Base-by-base conservation (phyloP, 2,888 invertebrate species). In the Hermodice carunculata region DNA sequence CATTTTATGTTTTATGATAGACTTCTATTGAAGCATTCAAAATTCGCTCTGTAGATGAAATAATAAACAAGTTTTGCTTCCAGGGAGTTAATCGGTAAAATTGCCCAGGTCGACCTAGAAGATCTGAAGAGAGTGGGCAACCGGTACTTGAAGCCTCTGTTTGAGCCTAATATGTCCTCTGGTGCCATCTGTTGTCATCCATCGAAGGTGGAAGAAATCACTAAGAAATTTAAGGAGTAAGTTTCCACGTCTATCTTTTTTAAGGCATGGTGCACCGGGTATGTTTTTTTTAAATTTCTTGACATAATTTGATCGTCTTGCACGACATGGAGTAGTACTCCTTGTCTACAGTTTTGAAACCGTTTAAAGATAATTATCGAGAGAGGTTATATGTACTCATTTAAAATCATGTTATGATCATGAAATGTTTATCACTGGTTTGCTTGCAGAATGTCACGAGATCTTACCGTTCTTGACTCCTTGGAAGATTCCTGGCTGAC, bases 131-230 rank as follows among this genome's bases (percentile, higher is more conserved):
- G 88, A 69, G 91, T 94, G 61, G 94, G 92, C 0, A 86, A 87
- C n/a, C 89, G 89, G 74, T 94, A 94, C 88, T 87, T 95, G 58
- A 88, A 90, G 1, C 85, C 90, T 2, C 86, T 95, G 67, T 92
- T 94, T 83, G 89, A 91, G 78, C 84, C 89, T 0, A 82, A 85
- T 17, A 79, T 86, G 65, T 88, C 90, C 56, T 90, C 90, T 79
- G 90, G 92, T n/a, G 90, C 92, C 22, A 86, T 94, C 70, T 92
- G 92, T 32, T 94, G 93, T 81, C 92, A 93, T 83, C 92, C 93
- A 14, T 88, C 91, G 65, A 93, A 93, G 86, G 91, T 92, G 53
- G 86, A 88, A 22, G 91, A 92, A 79, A 87, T 93, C 72, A 88
- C 89, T 46, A 86, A 88, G 14, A 90, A 90, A 5, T 92, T 94